Base-by-base conservation (phyloP, 2,113 vertebrate species). In the Pterocles orientalis region DNA sequence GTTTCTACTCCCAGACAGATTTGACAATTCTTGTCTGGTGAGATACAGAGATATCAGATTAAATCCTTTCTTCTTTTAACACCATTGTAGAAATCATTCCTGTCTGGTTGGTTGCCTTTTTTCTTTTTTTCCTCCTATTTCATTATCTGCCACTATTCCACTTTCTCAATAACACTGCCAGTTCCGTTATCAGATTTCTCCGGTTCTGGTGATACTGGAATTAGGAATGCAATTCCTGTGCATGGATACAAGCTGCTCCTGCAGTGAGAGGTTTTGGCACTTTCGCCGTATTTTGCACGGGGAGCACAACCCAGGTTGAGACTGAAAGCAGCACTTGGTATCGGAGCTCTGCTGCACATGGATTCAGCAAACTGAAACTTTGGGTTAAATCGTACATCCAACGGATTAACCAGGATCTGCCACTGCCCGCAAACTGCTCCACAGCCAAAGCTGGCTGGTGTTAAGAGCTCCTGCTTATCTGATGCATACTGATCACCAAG, bases 211-310 rank as follows among this genome's bases (percentile, higher is more conserved):
- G 43, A 58, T 48, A 17, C 31, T 36, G 64, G 86, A 41, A 47
- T 48, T 19, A 36, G 41, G 39, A 19, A 73, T 25, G 7, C 34
- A 53, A 69, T 80, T 66, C 43, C 91, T 10, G 43, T 1, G 16
- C 19, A 7, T 1, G 4, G 60, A 73, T 65, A n/a, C 26, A 54
- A 53, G 70, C 54, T 48, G 56, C 61, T 78, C 13, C 65, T 47
- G 60, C 84, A 72, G 53, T 12, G 13, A 1, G 23, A 56, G 23
- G 3, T 16, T 69, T 84, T 65, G 82, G 80, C 72, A 48, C 34
- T 48, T 60, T 3, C 57, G 33, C 53, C 50, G 0, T 26, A 24
- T 39, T 81, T 57, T 45, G 45, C 33, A 25, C 0, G 2, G 28
- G 31, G 3, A 15, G 60, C 50, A 51, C 19, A 86, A 20, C 64